phyloP scores from a whole-genome alignment of 2,888 invertebrate species.

The Julus scanicus region DNA sequence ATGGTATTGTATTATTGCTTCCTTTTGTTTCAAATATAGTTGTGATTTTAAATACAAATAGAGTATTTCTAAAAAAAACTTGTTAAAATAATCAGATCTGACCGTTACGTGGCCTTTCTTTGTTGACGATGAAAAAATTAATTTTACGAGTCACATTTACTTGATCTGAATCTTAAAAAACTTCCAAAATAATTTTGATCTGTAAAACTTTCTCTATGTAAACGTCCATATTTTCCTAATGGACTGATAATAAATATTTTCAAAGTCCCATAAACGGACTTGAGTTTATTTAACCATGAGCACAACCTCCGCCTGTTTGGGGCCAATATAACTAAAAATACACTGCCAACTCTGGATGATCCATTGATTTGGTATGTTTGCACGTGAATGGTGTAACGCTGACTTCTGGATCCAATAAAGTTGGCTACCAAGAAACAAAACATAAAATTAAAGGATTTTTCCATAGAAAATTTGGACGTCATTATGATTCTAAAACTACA shows the following conservation, averaged over 20 bases:
- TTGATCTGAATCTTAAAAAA: not conserved
- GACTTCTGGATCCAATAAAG: constrained; percentile 66
- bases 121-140: too few relatives aligned
- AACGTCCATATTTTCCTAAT: not conserved
- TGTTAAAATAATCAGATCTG: not conserved
- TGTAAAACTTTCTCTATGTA: not conserved
- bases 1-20: not conserved
- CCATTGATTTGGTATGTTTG: constrained; percentile 64
- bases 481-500: too few relatives aligned
- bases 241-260: not conserved
- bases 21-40: not conserved
- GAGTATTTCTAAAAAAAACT: not conserved
- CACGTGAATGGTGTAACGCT: constrained; percentile 65
- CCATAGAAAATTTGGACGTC: too few relatives aligned
- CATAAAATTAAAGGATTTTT: constrained; percentile 45
- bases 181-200: not conserved
- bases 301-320: not conserved
- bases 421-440: constrained; percentile 52
- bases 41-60: not conserved
- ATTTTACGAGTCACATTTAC: too few relatives aligned
- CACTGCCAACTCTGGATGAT: constrained; percentile 78
- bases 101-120: not conserved
- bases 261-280: not conserved
- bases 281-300: not conserved
- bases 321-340: constrained; percentile 70